Conservation (phyloP, 2,797 vertebrate species). For the Myoxocephalus aenaeus region DNA sequence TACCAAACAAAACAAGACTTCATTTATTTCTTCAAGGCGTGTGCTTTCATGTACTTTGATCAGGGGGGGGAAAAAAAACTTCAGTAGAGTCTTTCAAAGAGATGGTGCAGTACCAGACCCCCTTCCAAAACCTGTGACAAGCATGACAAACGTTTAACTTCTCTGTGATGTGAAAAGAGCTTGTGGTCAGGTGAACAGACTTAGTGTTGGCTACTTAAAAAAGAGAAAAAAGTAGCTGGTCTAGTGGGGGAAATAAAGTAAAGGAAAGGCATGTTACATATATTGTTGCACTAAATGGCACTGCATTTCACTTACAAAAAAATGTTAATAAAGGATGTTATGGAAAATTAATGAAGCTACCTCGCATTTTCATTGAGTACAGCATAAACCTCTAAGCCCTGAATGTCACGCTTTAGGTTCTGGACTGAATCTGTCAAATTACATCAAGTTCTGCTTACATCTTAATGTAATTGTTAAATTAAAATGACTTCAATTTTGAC, state of each 20-base stretch:
- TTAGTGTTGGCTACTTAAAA: constrained; percentile 4
- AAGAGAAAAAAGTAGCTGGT: neutral
- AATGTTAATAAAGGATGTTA: neutral
- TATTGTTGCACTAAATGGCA: neutral
- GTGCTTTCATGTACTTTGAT: constrained; percentile 38
- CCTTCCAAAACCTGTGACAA: constrained; percentile 12
- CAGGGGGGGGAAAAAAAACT: neutral
- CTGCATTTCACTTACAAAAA: neutral
- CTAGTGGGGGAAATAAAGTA: neutral
- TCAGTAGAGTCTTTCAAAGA: constrained; percentile 19
- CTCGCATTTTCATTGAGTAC: neutral
- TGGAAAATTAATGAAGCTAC: neutral
- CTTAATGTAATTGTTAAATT: constrained; percentile 58
- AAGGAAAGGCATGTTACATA: neutral
- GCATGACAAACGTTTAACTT: constrained; percentile 9
- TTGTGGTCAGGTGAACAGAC: constrained; percentile 6
- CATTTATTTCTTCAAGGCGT: constrained; percentile 17
- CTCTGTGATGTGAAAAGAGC: neutral
- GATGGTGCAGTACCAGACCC: neutral
- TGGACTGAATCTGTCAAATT: constrained; percentile 44
- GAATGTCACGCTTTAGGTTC: constrained; percentile 25
- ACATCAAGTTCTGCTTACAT: constrained; percentile 46
- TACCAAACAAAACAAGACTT: constrained; percentile 18
- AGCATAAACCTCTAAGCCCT: neutral
- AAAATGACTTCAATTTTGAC: constrained; percentile 63